These are phyloP conservation scores for Kryptolebias marmoratus DNA, from an alignment of 2,113 vertebrate genomes.

Conservation along the genomic window DNA sequence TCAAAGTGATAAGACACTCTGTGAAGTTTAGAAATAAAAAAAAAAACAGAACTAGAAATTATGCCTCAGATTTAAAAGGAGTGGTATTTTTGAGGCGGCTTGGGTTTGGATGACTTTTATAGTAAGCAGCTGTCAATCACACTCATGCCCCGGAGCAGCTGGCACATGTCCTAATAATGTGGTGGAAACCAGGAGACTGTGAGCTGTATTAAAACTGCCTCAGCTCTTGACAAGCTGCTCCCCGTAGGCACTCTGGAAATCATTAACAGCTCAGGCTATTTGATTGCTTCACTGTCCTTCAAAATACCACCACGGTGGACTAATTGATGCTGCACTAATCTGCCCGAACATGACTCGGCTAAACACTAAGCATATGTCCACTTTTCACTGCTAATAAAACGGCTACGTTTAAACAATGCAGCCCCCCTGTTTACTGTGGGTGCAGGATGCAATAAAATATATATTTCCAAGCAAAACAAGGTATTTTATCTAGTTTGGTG, in stretches of 20 bases:
- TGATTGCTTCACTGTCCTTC: constrained; percentile 73
- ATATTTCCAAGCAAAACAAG: not conserved
- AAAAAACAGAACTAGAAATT: constrained; percentile 38
- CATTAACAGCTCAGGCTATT: constrained; percentile 58
- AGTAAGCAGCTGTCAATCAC: constrained; percentile 57
- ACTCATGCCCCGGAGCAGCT: constrained; percentile 26
- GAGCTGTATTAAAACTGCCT: constrained; percentile 41
- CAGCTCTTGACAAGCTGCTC: constrained; percentile 36
- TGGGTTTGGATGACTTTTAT: constrained; percentile 62
- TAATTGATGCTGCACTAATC: constrained; percentile 71
- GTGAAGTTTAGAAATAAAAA: constrained; percentile 41
- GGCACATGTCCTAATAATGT: constrained; percentile 17
- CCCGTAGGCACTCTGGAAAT: constrained; percentile 49
- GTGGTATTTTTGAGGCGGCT: constrained; percentile 71
- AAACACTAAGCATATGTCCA: constrained; percentile 63
- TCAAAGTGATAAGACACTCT: constrained; percentile 68
- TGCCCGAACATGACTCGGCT: constrained; percentile 53
- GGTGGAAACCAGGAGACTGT: constrained; percentile 18
- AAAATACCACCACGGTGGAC: constrained; percentile 47
- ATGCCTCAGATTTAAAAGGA: constrained; percentile 47
- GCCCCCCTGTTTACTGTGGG: constrained; percentile 11
- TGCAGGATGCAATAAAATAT: constrained; percentile 18
- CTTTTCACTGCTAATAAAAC: constrained; percentile 47
- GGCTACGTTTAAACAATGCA: constrained; percentile 32
- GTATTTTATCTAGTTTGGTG: not conserved